Evolutionary conservation across 2,888 invertebrate species (phyloP).

Genomic region (Volucella bombylans): DNA sequence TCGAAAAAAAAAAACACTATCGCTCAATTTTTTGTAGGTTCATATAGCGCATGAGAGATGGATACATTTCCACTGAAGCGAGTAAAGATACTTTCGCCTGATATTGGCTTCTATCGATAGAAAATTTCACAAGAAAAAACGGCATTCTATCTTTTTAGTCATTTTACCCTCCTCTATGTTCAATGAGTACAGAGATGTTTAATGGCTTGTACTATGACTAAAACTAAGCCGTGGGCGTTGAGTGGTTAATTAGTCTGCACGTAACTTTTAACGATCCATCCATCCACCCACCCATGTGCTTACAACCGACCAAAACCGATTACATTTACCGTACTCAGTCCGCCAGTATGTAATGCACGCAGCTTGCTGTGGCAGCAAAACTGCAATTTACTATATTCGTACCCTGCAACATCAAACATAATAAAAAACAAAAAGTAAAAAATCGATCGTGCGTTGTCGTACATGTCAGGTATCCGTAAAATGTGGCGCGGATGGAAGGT

Average conservation of each 20-base stretch:
- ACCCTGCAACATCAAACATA: conserved; percentile 42
- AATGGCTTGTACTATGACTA: conserved; percentile 25
- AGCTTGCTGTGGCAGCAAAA: conserved; percentile 15
- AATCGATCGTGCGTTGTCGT: conserved; percentile 62
- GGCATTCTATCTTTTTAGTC: neutral
- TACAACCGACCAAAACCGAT: conserved; percentile 10
- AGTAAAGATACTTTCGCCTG: conserved; percentile 14
- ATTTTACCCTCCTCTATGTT: neutral
- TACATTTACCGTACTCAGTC: conserved; percentile 8
- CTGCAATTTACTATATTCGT: conserved; percentile 26
- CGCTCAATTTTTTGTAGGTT: neutral
- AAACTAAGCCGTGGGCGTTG: conserved; percentile 48
- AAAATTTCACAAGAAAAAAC: conserved; percentile 4
- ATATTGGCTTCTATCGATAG: neutral
- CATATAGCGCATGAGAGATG: conserved; percentile 9
- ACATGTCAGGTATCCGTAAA: conserved; percentile 16
- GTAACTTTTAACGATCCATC: conserved; percentile 64
- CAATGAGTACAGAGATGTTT: conserved; percentile 3
- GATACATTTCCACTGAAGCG: neutral
- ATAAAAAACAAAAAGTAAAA: conserved; percentile 6
- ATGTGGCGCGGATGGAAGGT: neutral
- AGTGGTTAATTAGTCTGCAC: conserved; percentile 61
- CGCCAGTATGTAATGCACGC: neutral
- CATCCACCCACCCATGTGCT: conserved; percentile 55
- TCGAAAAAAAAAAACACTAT: no score